These are phyloP conservation scores for Staurois parvus DNA, from an alignment of 2,797 vertebrate species.

Conservation along the genomic window DNA sequence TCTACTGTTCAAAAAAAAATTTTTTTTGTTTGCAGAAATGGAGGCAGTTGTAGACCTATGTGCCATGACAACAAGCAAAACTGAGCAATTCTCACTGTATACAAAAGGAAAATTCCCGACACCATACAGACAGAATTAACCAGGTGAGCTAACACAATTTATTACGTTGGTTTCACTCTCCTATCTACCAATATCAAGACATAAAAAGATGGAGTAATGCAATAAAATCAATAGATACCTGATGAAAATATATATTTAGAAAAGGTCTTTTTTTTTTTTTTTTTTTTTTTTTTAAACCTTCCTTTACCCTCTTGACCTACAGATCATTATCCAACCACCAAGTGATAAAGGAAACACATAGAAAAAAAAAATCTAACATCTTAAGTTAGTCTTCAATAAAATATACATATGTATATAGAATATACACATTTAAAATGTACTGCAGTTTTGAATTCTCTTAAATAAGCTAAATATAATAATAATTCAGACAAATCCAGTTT, in stretches of 20 bases:
- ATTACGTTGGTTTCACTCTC: neutral
- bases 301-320: neutral
- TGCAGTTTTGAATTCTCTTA: neutral
- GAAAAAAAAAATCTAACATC: neutral
- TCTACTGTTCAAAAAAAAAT: too few relatives aligned
- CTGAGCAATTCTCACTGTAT: too few relatives aligned
- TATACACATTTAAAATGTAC: slow-evolving; percentile 13
- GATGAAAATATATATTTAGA: neutral
- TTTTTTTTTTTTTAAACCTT: neutral
- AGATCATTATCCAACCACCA: neutral
- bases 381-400: slow-evolving; percentile 20
- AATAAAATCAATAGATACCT: neutral
- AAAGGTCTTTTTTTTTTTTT: neutral
- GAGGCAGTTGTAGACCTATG: too few relatives aligned
- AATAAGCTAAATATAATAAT: slow-evolving; percentile 17
- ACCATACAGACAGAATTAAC: neutral
- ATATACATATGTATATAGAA: slow-evolving; percentile 19
- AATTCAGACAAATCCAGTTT: slow-evolving; percentile 40
- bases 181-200: neutral
- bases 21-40: neutral
- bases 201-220: neutral
- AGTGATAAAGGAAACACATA: neutral
- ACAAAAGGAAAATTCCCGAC: too few relatives aligned
- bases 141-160: neutral
- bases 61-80: too few relatives aligned